phyloP scores from a whole-genome alignment of 35 echinoderm and acorn worm species.

The Ophiothrix spiculata region DNA sequence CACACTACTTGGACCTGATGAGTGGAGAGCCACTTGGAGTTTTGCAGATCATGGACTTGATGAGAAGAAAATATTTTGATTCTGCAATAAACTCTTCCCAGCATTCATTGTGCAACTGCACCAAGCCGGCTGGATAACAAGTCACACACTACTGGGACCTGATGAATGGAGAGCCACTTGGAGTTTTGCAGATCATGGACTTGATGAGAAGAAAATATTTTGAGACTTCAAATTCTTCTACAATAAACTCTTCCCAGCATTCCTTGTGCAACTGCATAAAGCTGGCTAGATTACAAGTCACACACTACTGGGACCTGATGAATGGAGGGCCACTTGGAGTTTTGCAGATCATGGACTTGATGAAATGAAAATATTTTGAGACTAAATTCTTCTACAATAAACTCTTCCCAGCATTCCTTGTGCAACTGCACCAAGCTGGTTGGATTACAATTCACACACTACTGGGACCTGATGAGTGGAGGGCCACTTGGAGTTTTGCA shows the following conservation, averaged over 20 bases:
- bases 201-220: conserved; percentile 61
- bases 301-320: conserved; percentile 54
- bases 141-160: conserved; percentile 48
- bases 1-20: conserved; percentile 59
- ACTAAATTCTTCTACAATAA: conserved; percentile 16
- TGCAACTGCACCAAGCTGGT: conserved; percentile 56
- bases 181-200: conserved; percentile 54
- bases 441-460: conserved; percentile 63
- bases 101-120: conserved; percentile 59
- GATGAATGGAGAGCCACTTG: conserved; percentile 94
- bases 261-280: conserved; percentile 48
- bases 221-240: no score
- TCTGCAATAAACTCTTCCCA: conserved; percentile 76
- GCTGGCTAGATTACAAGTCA: conserved; percentile 70
- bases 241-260: conserved; percentile 63
- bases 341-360: conserved; percentile 42
- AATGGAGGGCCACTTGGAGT: conserved; percentile 85
- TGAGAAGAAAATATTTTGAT: conserved; percentile 66
- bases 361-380: conserved; percentile 59
- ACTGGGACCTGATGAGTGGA: conserved; percentile 76
- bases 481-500: conserved; percentile 58
- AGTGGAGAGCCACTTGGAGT: conserved; percentile 90
- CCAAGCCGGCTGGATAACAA: conserved; percentile 69
- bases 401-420: conserved; percentile 65
- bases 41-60: conserved; percentile 42